Conservation (phyloP, 2,888 invertebrate species). For the Scelioninae gen. 1 region DNA sequence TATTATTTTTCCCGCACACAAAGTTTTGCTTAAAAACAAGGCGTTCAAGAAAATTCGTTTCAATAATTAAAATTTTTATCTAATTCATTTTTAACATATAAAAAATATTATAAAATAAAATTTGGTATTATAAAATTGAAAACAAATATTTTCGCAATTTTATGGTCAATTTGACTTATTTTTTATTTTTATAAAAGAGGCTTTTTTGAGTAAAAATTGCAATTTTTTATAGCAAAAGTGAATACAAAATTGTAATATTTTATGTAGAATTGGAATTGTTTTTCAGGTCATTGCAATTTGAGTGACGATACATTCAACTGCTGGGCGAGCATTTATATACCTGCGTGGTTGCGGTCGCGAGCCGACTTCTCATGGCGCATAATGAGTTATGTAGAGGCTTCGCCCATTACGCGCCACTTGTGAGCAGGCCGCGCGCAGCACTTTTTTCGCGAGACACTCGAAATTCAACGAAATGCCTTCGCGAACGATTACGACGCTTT, state of each 20-base stretch:
- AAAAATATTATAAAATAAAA: too few species aligned
- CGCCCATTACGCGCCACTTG: conserved; percentile 64
- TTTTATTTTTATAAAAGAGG: too few species aligned
- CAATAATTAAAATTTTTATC: conserved; percentile 5
- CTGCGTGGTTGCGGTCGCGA: conserved; percentile 22
- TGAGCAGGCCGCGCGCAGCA: conserved; percentile 27
- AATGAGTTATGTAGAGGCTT: conserved; percentile 62
- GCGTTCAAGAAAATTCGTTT: neutral
- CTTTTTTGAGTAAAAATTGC: too few species aligned
- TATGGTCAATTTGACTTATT: too few species aligned
- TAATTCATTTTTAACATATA: conserved; percentile 2
- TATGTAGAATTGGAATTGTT: neutral
- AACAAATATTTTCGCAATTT: too few species aligned
- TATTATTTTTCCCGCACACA: too few species aligned
- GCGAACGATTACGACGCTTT: conserved; percentile 60
- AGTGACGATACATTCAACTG: conserved; percentile 40
- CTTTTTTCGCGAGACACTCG: conserved; percentile 59
- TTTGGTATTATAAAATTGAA: too few species aligned
- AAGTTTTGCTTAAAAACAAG: conserved; percentile 1
- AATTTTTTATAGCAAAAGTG: neutral
- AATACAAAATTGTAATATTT: neutral
- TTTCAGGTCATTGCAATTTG: conserved; percentile 68
- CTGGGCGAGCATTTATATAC: conserved; percentile 15
- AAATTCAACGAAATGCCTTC: conserved; percentile 59
- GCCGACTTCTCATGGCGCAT: conserved; percentile 55